Conservation (phyloP, 1,140 invertebrate species). For the Scylla paramamosain region DNA sequence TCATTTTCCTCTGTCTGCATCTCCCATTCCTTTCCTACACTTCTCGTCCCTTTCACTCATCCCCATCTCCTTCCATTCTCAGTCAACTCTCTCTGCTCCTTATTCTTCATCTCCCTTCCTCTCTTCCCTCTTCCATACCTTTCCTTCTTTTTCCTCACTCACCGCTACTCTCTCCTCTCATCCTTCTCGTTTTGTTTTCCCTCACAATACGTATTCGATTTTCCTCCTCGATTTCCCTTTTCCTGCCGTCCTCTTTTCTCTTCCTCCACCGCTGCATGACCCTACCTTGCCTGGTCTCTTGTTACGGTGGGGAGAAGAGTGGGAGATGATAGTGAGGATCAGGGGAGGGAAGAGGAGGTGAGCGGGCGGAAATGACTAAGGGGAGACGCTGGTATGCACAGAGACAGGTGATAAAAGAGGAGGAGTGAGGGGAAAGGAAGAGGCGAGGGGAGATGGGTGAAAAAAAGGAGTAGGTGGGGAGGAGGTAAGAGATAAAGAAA, state of each 20-base stretch:
- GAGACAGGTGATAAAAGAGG: constrained; percentile 23
- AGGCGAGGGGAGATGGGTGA: neutral
- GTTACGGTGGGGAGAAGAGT: neutral
- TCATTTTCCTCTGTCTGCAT: neutral
- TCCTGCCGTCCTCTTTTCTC: neutral
- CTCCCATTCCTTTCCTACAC: neutral
- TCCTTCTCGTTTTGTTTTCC: neutral
- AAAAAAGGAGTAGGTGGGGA: neutral
- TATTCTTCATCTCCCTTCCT: neutral
- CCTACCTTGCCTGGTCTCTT: too few species aligned
- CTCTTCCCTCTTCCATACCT: neutral
- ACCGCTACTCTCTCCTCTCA: neutral
- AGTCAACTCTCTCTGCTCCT: neutral
- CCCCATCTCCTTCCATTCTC: neutral
- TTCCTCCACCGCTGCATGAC: too few species aligned
- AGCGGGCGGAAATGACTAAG: neutral
- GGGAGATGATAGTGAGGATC: too few species aligned
- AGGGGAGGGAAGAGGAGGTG: neutral
- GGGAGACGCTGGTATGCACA: neutral
- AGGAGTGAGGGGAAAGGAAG: neutral
- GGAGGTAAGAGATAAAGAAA: neutral
- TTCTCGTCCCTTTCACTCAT: neutral
- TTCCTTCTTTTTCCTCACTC: neutral
- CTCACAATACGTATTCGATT: too few species aligned
- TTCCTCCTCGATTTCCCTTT: neutral